Base-by-base conservation (phyloP, 2,888 invertebrate genomes). In the Hartigia nigra region DNA sequence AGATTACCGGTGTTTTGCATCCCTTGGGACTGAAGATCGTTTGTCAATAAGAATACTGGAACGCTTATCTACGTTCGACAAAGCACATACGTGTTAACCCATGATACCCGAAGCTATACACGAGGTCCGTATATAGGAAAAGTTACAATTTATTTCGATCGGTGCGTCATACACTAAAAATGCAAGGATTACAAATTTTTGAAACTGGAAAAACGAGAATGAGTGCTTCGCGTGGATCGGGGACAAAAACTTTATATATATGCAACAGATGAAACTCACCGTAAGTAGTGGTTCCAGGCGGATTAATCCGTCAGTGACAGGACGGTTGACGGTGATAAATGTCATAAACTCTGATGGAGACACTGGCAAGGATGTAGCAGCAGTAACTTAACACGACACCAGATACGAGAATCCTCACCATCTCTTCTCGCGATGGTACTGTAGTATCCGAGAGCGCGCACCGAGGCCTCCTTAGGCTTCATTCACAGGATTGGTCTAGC, bases 271-370 rank as follows among this genome's bases (percentile, higher is more conserved):
- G 34, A 77, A 83, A 90, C 90, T 89, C 88, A 89, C 89, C 89
- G 85, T 85, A 84, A 90, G 90, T 90, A 90, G 91, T 90, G 89
- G 89, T 88, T 89, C 87, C 89, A 85, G 80, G 81, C 84, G 75
- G 83, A 82, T 84, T 87, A 87, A 88, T 88, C 88, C 89, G 87
- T 89, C 86, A 88, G 86, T 84, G 85, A 83, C 74, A 79, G 76
- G 32, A 12, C 31, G 32, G 32, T 14, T 81, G 84, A 78, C 78
- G 81, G 70, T 77, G 79, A 70, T 75, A 81, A 82, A 81, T 79
- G 79, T 78, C 79, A 81, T 79, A 78, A 72, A 72, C 72, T 72
- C 72, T 31, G 31, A 72, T 31, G 72, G 72, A 0, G 31, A 72
- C 72, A 34, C 72, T 55, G 72, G 72, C 72, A 72, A 14, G 72